Conservation (phyloP, 2,113 vertebrate species). For the Larimichthys polyactis region DNA sequence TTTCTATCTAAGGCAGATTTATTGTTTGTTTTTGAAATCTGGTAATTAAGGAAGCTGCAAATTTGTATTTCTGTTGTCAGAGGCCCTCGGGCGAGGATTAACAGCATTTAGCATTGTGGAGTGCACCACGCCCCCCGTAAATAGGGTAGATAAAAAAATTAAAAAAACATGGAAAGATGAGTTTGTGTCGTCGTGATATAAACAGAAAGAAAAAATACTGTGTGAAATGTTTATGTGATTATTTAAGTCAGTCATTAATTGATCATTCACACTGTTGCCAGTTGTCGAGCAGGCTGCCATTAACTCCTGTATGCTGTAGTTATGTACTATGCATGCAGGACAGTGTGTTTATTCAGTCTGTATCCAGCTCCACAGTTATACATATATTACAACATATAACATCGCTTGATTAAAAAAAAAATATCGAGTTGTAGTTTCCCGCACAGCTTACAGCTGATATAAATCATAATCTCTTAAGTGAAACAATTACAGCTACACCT, state of each 20-base stretch:
- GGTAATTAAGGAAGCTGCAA: constrained; percentile 81
- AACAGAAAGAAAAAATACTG: constrained; percentile 30
- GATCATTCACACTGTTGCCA: constrained; percentile 24
- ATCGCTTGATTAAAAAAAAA: not conserved
- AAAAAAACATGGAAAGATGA: constrained; percentile 55
- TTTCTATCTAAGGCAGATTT: constrained; percentile 73
- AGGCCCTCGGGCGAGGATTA: constrained; percentile 80
- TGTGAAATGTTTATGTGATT: constrained; percentile 52
- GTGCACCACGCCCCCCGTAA: constrained; percentile 65
- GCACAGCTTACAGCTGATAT: constrained; percentile 26
- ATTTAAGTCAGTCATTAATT: constrained; percentile 36
- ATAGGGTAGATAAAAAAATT: constrained; percentile 71
- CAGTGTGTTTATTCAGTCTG: not conserved
- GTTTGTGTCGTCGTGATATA: constrained; percentile 58
- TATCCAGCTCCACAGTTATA: not conserved
- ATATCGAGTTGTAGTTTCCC: constrained; percentile 12
- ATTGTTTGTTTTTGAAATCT: constrained; percentile 83
- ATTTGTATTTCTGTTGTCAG: constrained; percentile 84
- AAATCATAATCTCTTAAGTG: constrained; percentile 44
- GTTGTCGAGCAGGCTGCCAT: not conserved
- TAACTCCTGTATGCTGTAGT: not conserved
- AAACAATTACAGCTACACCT: constrained; percentile 61
- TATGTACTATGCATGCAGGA: not conserved
- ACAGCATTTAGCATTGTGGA: constrained; percentile 79
- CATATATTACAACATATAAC: not conserved